Base-by-base conservation (phyloP, 2,888 invertebrate species). In the Cantharis flavilabris region DNA sequence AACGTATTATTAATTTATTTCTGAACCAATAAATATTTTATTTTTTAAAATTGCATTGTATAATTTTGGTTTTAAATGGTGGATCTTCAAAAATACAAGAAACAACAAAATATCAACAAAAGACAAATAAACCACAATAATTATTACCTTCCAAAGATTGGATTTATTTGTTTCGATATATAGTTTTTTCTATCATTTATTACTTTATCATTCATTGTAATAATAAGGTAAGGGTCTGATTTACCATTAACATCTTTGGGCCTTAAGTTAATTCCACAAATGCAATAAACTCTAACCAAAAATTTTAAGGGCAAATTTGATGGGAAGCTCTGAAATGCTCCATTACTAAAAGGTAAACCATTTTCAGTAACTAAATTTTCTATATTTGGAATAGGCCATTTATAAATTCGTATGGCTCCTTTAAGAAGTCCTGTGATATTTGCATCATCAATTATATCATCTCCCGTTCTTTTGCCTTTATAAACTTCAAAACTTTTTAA, bases 221-320 rank as follows among this genome's bases (percentile, higher is more conserved):
- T 86, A 13, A 91, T 89, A 0, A 97, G 89, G 84, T 95, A 97
- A 0, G 97, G 94, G 88, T 97, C 95, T 0, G 95, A 93, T 86
- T 93, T 91, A 9, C 94, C 93, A 79, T 89, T 91, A 13, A 91
- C 88, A 84, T 96, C 95, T 80, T 91, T 93, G 0, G 95, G 93
- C 76, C 92, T 91, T 16, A 97, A 89, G 83, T 94, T 92, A 10
- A 93, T 85, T 0, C 92, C 96, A 88, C 92, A 91, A 1, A 96
- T 89, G 30, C 96, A 88, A 87, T 98, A 98, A 0, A 97, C 91
- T 28, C 97, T 90, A 3, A 96, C 91, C 18, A 94, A 83, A 82
- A 93, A 92, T 75, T 91, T 91, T 13, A 91, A 87, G 0, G 92
- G 90, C 3, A 90, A 90, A 83, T 93, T 94, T 23, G 88, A 87